Percentiles rank a stretch among this genome's conserved stretches.
Evolutionary conservation across 2,888 invertebrate species (phyloP).

Genomic region (Coenonympha glycerion): DNA sequence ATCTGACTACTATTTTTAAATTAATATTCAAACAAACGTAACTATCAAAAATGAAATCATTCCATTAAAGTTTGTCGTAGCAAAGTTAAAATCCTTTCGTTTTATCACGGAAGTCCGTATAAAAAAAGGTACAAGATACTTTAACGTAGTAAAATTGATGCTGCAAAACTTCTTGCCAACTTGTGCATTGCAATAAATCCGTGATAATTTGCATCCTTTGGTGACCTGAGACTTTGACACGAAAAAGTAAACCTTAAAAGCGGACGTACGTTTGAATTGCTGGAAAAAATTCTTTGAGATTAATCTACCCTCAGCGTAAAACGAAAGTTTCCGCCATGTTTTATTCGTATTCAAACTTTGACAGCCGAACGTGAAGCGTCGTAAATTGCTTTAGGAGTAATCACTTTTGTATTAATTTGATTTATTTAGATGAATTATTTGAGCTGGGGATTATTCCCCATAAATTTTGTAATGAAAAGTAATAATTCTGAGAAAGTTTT

Average conservation of each 20-base stretch:
- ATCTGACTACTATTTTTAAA: too few species aligned
- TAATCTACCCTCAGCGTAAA: background rate
- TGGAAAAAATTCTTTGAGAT: background rate
- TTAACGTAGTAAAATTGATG: constrained; percentile 3
- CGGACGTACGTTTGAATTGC: background rate
- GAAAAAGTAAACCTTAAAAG: background rate
- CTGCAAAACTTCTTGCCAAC: background rate
- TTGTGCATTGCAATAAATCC: constrained; percentile 10
- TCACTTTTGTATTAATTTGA: constrained; percentile 29
- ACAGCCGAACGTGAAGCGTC: constrained; percentile 18
- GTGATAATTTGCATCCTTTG: constrained; percentile 6
- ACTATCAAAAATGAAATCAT: background rate
- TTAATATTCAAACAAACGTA: too few species aligned
- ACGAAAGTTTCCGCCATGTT: constrained; percentile 6
- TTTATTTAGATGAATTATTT: constrained; percentile 22
- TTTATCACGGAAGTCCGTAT: background rate
- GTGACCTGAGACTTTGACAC: background rate
- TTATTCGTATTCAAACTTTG: constrained; percentile 20
- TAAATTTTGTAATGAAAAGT: constrained; percentile 6
- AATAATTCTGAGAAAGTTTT: background rate
- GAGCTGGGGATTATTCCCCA: background rate
- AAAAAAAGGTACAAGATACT: constrained; percentile 3
- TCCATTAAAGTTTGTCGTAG: background rate
- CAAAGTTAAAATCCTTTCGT: background rate
- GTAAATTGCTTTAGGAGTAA: constrained; percentile 25